Base-by-base conservation (phyloP, 2,797 vertebrate genomes). In the Prionace glauca region DNA sequence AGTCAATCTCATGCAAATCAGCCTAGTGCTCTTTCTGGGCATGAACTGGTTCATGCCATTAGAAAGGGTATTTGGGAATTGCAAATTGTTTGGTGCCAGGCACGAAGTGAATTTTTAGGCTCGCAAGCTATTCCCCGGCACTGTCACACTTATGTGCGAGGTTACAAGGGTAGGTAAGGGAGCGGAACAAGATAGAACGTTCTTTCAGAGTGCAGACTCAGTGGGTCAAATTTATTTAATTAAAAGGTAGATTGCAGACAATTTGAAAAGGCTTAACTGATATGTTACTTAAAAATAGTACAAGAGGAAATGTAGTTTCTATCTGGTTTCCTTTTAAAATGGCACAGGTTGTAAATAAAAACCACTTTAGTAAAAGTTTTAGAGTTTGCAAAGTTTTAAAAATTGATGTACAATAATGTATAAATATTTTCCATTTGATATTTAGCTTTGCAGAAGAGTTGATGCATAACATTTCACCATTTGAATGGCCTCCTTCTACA, bases 301-400 rank as follows among this genome's bases (percentile, higher is more conserved):
- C 79, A 93, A 96, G 96, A 97, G 96, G 96, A 97, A 96, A 97
- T 95, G 95, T 45, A 92, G 97, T 96, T 97, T 95, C 96, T 96
- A 95, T 96, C 96, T 96, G 32, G 0, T 96, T 97, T 97, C 96
- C 96, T 97, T 96, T 26, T 96, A 96, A 96, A 95, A 96, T 96
- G 77, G 18, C 69, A 72, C 86, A 81, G 77, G 32, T 96, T 96
- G 69, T 74, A 45, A 32, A 74, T 72, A 56, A 74, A 88, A 94
- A 74, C 14, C 2, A 90, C 56, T 90, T 65, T 74, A 32, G 56
- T 94, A 14, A 14, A 91, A 91, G 12, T 60, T 91, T 45, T 32
- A 32, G 60, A 36, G n/a, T 69, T 92, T 69, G 9, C 20, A 92
- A 45, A 41, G 36, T 92, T 92, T 92, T 41, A 41, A 92, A 22